Evolutionary conservation across 92 coral and sea anemone species (phyloP), one percentile per base, ranked within the genome.

Genomic region (Porites cylindrica): DNA sequence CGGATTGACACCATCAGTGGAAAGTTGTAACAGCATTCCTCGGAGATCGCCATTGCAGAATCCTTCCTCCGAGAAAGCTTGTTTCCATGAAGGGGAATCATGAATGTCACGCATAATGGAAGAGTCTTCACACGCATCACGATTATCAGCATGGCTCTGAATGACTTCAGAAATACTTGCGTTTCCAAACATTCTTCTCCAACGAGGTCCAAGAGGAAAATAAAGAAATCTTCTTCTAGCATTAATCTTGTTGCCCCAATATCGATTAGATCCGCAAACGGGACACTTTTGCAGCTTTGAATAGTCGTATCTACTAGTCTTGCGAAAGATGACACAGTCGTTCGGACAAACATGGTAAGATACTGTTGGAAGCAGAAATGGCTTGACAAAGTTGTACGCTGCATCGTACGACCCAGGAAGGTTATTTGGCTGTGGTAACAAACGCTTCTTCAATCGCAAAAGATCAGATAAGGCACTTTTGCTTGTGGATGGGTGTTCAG

Each of bases 1-100:
- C 1, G 88, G 91, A 51, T 88, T 68, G 7, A 82, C 91, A 4
- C 88, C 88, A 66, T 88, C 88, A 10, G 91, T 88, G 19, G 77
- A 82, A 68, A 82, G 91, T 50, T 82, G 84, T 6, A 72, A 6
- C 3, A 16, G 17, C 11, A 88, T 62, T 9, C 91, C 87, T 32
- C 91, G 67, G 29, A 68, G 73, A 59, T 88, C 92, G 20, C 51
- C 80, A 10, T 12, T 2, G 14, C 7, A 60, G 53, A 83, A 76
- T 53, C 78, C 75, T 53, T 51, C 74, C 38, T 69, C 63, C 54
- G 79, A 85, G 64, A 85, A 86, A n/a, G 84, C 86, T 68, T 26
- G 21, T 12, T 78, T 70, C 92, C 92, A 89, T 6, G 86, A 71
- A 21, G 85, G 86, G 8, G 85, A 77, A 71, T 72, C 82, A 24